Conservation (phyloP, 92 coral and sea anemone genomes). For the Porites rus region DNA sequence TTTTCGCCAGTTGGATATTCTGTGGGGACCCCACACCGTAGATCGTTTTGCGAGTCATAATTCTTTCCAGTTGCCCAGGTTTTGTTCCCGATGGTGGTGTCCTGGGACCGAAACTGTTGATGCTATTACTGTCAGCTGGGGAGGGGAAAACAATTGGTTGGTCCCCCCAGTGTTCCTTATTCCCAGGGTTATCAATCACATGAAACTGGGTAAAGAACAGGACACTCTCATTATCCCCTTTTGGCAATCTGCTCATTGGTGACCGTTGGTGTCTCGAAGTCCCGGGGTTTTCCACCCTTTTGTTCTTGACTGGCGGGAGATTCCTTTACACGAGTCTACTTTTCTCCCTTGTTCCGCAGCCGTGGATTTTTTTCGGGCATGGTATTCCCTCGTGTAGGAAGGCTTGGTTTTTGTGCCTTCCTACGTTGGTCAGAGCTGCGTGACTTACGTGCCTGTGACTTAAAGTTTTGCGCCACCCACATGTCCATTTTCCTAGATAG, state of each 20-base stretch:
- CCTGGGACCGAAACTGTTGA: too few species aligned
- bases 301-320: not conserved
- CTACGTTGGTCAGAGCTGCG: conserved; percentile 60
- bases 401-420: conserved; percentile 60
- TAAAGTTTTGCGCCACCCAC: conserved; percentile 31
- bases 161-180: too few species aligned
- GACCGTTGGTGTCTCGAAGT: too few species aligned
- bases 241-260: too few species aligned
- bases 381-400: conserved; percentile 20
- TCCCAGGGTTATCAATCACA: conserved; percentile 22
- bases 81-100: too few species aligned
- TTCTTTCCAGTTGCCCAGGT: too few species aligned
- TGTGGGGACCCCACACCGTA: too few species aligned
- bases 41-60: too few species aligned
- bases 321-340: conserved; percentile 32
- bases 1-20: conserved; percentile 41
- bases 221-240: conserved; percentile 18
- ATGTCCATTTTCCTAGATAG: conserved; percentile 17
- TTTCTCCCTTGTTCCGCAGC: conserved; percentile 60
- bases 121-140: too few species aligned
- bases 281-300: conserved; percentile 41
- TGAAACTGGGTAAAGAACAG: conserved; percentile 21
- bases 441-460: conserved; percentile 41
- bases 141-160: too few species aligned
- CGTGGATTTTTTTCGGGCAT: conserved; percentile 27